phyloP scores from a whole-genome alignment of 2,888 invertebrate genomes.

The Lampropteryx suffumata region DNA sequence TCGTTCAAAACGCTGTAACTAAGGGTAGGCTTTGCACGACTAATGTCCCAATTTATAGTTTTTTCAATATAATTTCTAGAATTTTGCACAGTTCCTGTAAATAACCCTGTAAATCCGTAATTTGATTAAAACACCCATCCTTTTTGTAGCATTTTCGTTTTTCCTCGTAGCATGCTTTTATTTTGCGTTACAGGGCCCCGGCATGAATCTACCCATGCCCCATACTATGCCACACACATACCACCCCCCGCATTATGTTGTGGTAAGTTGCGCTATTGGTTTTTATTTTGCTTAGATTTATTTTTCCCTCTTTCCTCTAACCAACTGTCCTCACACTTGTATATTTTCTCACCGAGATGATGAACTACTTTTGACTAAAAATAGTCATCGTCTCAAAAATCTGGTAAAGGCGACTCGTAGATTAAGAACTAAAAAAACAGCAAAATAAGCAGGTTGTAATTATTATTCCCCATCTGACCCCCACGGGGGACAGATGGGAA shows the following conservation, averaged over 20 bases:
- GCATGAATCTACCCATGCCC: constrained; percentile 79
- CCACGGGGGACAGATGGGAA: too few relatives aligned
- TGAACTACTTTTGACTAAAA: not conserved
- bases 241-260: constrained; percentile 80
- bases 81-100: constrained; percentile 18
- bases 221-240: constrained; percentile 81
- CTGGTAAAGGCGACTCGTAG: too few relatives aligned
- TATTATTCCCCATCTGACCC: too few relatives aligned
- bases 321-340: not conserved
- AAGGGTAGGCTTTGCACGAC: too few relatives aligned
- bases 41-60: too few relatives aligned
- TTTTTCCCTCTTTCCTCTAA: constrained; percentile 19
- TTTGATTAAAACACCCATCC: constrained; percentile 16
- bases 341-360: not conserved
- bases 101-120: constrained; percentile 3
- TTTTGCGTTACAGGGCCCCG: constrained; percentile 79
- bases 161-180: constrained; percentile 74
- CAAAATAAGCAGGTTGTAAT: too few relatives aligned
- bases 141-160: constrained; percentile 48
- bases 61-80: too few relatives aligned
- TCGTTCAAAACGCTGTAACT: too few relatives aligned
- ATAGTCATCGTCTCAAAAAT: too few relatives aligned
- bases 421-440: too few relatives aligned
- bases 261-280: constrained; percentile 69
- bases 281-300: constrained; percentile 38